Conservation (phyloP, 2,888 invertebrate species). For the Drosophila dives region DNA sequence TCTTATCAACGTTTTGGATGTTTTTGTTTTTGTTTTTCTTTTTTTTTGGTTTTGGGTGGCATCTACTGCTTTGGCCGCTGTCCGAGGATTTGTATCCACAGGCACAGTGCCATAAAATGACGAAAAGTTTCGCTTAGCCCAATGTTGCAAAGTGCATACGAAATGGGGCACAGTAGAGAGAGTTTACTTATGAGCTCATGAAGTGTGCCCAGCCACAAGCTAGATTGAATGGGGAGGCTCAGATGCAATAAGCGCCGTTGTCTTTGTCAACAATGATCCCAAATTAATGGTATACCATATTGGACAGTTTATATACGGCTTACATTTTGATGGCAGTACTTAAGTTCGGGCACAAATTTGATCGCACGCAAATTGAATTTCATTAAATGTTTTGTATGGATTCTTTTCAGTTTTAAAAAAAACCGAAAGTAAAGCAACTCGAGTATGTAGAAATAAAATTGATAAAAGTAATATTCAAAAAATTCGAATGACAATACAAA, state of each 20-base stretch:
- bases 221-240: constrained; percentile 67
- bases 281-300: constrained; percentile 40
- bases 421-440: neutral
- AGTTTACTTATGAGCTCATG: constrained; percentile 4
- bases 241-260: constrained; percentile 56
- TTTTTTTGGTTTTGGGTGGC: neutral
- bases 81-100: constrained; percentile 47
- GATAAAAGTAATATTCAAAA: neutral
- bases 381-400: neutral
- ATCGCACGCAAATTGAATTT: neutral
- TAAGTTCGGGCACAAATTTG: neutral
- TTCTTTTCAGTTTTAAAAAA: neutral
- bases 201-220: constrained; percentile 39
- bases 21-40: neutral
- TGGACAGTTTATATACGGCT: constrained; percentile 13
- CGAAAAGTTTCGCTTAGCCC: constrained; percentile 46
- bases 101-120: constrained; percentile 50
- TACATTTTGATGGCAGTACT: constrained; percentile 13
- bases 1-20: constrained; percentile 40
- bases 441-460: neutral
- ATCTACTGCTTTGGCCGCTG: constrained; percentile 19
- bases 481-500: neutral
- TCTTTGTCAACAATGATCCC: constrained; percentile 36
- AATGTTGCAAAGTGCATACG: constrained; percentile 53
- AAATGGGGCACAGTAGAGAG: constrained; percentile 41